Evolutionary conservation across 2,797 vertebrate genomes (phyloP).

Genomic region (Melanotaenia nigrans): DNA sequence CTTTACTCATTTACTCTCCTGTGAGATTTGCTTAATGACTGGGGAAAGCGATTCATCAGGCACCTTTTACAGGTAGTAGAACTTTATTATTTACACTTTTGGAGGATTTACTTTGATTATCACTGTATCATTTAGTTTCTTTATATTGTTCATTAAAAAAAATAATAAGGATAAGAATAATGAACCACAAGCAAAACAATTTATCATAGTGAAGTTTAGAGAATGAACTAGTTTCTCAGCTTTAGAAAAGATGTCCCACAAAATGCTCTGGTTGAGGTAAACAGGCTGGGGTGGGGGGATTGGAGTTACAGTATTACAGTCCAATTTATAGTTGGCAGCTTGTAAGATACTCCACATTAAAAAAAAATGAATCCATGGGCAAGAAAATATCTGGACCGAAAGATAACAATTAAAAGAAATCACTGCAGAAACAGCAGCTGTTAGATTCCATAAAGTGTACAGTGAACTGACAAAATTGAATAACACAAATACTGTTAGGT

Average conservation of each 20-base stretch:
- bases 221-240: not conserved
- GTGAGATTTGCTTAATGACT: not conserved
- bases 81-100: not conserved
- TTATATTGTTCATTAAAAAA: not conserved
- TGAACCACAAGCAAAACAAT: not conserved
- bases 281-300: not conserved
- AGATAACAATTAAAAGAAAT: not conserved
- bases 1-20: not conserved
- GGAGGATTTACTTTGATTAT: not conserved
- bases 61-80: too few relatives aligned
- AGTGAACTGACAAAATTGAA: not conserved
- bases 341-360: not conserved
- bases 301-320: not conserved
- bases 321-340: not conserved
- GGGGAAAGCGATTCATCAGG: too few relatives aligned
- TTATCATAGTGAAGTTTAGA: not conserved
- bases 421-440: not conserved
- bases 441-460: not conserved
- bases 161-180: not conserved
- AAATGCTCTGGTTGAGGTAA: not conserved
- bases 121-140: not conserved
- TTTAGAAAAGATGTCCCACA: not conserved
- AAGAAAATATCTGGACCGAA: not conserved
- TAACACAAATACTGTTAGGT: conserved; percentile 10
- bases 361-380: not conserved